Base-by-base conservation (phyloP, 2,888 invertebrate genomes). In the Morpho achilles region DNA sequence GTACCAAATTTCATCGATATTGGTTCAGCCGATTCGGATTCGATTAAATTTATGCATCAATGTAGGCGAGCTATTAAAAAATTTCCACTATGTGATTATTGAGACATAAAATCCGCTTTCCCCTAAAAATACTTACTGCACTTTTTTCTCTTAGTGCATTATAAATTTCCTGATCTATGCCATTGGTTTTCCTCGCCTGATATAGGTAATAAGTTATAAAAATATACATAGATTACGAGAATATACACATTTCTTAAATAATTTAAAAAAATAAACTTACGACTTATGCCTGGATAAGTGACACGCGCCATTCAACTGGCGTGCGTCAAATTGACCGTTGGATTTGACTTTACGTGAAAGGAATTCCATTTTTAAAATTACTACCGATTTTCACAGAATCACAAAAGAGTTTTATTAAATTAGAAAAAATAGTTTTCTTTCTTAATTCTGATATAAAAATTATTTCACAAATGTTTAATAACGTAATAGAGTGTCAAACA, bases 271-370 rank as follows among this genome's bases (percentile, higher is more conserved):
- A 51, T n/a, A 41, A 42, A 66, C 88, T 84, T 70, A 89, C 88
- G 80, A 71, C 69, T 78, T 79, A 75, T 60, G 72, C 72, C 76
- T 75, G 56, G 65, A 53, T 69, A 62, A 58, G 65, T 73, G 71
- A 61, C 66, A 58, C 69, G 79, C 69, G 75, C 87, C 87, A 84
- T 87, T 87, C 72, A 83, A 64, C 62, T 85, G 84, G 79, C 81
- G 71, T 62, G 67, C 67, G 78, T 87, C 85, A 79, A 81, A 61
- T 62, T 84, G 77, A 62, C 75, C 73, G 66, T 78, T 75, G 9
- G 81, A 80, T 63, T 84, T 87, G 50, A 82, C 78, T 79, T 83
- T 84, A 23, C 80, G 81, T n/a, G 83, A 73, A 54, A 81, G 60
- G 58, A 78, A 82, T 78, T 87, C 90, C 87, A 87, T 89, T 79